Base-by-base conservation (phyloP, 2,888 invertebrate species). In the Xanthorhoe designata region DNA sequence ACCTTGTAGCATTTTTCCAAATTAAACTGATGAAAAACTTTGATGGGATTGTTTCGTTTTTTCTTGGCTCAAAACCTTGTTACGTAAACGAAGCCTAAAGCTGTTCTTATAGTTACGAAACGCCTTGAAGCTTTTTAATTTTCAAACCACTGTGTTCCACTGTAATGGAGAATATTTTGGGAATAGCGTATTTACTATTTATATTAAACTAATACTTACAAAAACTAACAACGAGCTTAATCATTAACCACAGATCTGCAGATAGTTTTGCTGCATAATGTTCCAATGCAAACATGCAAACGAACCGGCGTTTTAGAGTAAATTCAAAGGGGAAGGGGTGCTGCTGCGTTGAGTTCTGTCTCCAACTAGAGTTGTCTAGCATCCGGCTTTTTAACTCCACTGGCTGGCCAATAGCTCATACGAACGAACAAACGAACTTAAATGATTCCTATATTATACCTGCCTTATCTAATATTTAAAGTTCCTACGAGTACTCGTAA, bases 1-100 rank as follows among this genome's bases (percentile, higher is more conserved):
- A 78, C 81, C 78, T 81, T 80, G 80, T 82, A 81, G 75, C 76
- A 75, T 80, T 84, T 79, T 78, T 80, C 70, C 69, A 77, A 84
- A 86, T 84, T 78, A 78, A 81, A 82, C 81, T 78, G 76, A 72
- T 79, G 75, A 80, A 81, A 83, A 82, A 61, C 58, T 69, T 71
- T 66, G 56, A 68, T 72, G 78, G 75, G 74, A 72, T 73, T 72
- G 60, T 66, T 69, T 68, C 62, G 67, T 72, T 64, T 65, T 24
- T 58, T 72, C 59, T 57, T 53, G 13, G 45, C 51, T 19, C n/a
- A 18, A 24, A 35, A 38, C 50, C 35, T 13, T 47, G 32, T 51
- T 51, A 51, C 51, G 24, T 51, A 51, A 51, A 51, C 24, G 51
- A 19, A 50, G 18, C 49, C 49, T 42, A 42, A 7, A 6, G 3